Evolutionary conservation across 2,888 invertebrate genomes (phyloP).

Genomic region (Notodonta dromedarius): DNA sequence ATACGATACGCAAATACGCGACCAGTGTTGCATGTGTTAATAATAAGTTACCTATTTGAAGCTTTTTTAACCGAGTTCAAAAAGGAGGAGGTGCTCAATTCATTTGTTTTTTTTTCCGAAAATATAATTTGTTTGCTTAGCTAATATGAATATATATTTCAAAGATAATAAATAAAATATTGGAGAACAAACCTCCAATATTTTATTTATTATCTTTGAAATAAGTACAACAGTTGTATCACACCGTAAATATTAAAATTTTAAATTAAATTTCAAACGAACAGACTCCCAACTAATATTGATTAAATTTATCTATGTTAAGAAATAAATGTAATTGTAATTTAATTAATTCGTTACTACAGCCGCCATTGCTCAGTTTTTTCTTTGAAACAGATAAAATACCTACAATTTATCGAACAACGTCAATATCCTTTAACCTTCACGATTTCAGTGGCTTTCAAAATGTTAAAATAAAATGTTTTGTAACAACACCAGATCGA

Average conservation of each 20-base stretch:
- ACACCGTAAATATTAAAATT: too few species aligned
- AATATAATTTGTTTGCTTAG: too few species aligned
- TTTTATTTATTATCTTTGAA: too few species aligned
- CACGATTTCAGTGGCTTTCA: conserved; percentile 19
- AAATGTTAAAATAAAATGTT: conserved; percentile 10
- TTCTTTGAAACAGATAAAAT: neutral
- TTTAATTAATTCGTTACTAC: conserved; percentile 10
- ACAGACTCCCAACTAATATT: neutral
- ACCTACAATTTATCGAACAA: conserved; percentile 11
- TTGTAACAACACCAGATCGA: conserved; percentile 10
- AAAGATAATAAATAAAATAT: too few species aligned
- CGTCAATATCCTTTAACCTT: conserved; percentile 19
- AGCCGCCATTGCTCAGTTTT: conserved; percentile 10
- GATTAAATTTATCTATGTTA: conserved; percentile 1
- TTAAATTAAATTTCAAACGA: too few species aligned
- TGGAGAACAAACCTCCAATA: too few species aligned
- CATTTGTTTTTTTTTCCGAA: too few species aligned
- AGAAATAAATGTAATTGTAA: neutral
- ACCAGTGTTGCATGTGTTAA: conserved; percentile 50
- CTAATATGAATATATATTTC: too few species aligned
- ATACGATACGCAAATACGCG: conserved; percentile 68
- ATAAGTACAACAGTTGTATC: too few species aligned
- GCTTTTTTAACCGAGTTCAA: too few species aligned
- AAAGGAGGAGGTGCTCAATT: too few species aligned
- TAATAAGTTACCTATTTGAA: conserved; percentile 27